A percentile compares a stretch with the other conserved stretches of the same genome.
phyloP scores from a whole-genome alignment of 2,113 vertebrate species.

The Rhineura floridana region DNA sequence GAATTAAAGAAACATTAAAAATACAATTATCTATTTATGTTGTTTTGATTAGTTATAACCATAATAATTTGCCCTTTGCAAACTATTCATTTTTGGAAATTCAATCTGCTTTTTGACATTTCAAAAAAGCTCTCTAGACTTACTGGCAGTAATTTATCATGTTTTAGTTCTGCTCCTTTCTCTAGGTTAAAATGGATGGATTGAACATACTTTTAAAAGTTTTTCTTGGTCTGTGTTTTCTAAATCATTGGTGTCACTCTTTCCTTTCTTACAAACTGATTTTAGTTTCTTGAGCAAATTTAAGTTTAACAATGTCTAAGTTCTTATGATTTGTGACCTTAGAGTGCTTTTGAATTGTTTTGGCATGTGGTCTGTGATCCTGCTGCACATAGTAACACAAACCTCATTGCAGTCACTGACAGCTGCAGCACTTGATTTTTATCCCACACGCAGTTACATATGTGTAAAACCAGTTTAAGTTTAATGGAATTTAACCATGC shows the following conservation, averaged over 20 bases:
- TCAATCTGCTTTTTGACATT: not conserved
- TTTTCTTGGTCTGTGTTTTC: not conserved
- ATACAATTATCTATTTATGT: slow-evolving; percentile 24
- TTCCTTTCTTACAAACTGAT: not conserved
- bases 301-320: not conserved
- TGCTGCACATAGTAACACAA: not conserved
- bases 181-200: not conserved
- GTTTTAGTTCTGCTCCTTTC: not conserved
- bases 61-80: slow-evolving; percentile 6
- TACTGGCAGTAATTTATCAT: slow-evolving; percentile 23
- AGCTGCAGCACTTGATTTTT: not conserved
- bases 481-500: not conserved
- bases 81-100: slow-evolving; percentile 51
- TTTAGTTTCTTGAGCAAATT: not conserved
- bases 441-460: not conserved
- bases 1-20: too few species aligned
- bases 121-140: slow-evolving; percentile 7
- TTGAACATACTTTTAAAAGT: not conserved
- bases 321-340: not conserved
- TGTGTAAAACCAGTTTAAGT: not conserved
- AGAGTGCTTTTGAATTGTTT: not conserved
- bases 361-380: too few species aligned
- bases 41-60: slow-evolving; percentile 22
- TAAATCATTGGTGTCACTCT: not conserved
- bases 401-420: not conserved